These are phyloP conservation scores for Salvelinus namaycush DNA, from an alignment of 2,113 vertebrate genomes.

Conservation along the genomic window DNA sequence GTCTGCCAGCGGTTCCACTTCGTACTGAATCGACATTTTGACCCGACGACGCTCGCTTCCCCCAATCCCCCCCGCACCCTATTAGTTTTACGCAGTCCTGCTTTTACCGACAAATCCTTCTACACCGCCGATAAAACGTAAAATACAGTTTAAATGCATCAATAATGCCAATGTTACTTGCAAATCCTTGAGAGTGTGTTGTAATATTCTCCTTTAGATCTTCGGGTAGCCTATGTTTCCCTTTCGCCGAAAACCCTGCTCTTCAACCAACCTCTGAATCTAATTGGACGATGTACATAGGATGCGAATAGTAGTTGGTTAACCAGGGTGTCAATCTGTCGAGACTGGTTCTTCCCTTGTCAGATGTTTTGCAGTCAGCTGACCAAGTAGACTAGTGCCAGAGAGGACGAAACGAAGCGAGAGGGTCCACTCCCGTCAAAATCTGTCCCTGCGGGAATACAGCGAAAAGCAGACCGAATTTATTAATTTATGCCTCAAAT, in stretches of 20 bases:
- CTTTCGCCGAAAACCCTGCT: conserved; percentile 48
- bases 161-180: conserved; percentile 40
- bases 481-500: too few species aligned
- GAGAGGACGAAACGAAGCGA: too few species aligned
- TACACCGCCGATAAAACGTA: neutral
- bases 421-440: too few species aligned
- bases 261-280: conserved; percentile 15
- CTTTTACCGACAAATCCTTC: conserved; percentile 16
- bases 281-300: conserved; percentile 50
- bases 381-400: conserved; percentile 64
- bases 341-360: conserved; percentile 57
- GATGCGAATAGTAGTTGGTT: conserved; percentile 43
- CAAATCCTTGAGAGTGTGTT: conserved; percentile 49
- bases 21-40: conserved; percentile 95
- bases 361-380: conserved; percentile 80
- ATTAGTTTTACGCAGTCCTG: conserved; percentile 32
- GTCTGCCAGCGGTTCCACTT: conserved; percentile 84
- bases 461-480: too few species aligned
- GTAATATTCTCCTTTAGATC: conserved; percentile 63
- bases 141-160: conserved; percentile 21
- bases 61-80: conserved; percentile 52
- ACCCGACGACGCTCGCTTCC: conserved; percentile 61
- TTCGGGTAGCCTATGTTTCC: conserved; percentile 64
- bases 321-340: conserved; percentile 35
- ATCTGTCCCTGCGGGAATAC: too few species aligned